Evolutionary conservation across 2,888 invertebrate species (phyloP), one percentile per base, ranked within the genome.

Genomic region (Ennomos erosarius): DNA sequence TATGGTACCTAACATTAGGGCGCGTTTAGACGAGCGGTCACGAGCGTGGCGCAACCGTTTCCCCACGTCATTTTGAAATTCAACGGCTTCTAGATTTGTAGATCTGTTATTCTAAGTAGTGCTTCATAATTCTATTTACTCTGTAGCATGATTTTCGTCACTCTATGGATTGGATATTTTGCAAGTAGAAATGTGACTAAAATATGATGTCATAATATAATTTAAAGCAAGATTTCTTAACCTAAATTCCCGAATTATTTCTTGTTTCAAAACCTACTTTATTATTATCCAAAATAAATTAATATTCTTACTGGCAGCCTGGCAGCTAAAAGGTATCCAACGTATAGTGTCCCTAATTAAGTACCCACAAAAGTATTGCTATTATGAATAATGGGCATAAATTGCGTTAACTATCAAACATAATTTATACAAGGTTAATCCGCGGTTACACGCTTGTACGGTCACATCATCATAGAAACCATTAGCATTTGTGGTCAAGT

Each of bases 401-500:
- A 56, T 58, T 49, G 55, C 40, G 60, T 46, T 55, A 55, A 64
- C 62, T 57, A 62, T 62, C 44, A 11, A 36, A 43, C 16, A 45
- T 54, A 43, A 55, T 39, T 42, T 45, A 57, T 37, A 59, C 70
- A 74, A 76, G 76, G 77, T 75, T 62, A 72, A 49, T 34, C 9
- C 55, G 68, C 55, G 66, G 67, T 62, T 62, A 53, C 6, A 48
- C 39, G 33, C 51, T 60, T 59, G 11, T 53, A 47, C 42, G 45
- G 16, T 46, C 38, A 46, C 39, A 35, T 46, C 34, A 26, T 40
- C 36, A 57, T 34, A 50, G 43, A 42, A 45, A 60, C 12, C 44
- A 49, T 61, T 46, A 66, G 61, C 59, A 55, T 59, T 61, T 55
- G 56, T 34, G 54, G 53, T 46, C 38, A 51, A 38, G 54, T 58